Conservation (phyloP, 2,888 invertebrate genomes). For the Pycnomerus fuliginosus region DNA sequence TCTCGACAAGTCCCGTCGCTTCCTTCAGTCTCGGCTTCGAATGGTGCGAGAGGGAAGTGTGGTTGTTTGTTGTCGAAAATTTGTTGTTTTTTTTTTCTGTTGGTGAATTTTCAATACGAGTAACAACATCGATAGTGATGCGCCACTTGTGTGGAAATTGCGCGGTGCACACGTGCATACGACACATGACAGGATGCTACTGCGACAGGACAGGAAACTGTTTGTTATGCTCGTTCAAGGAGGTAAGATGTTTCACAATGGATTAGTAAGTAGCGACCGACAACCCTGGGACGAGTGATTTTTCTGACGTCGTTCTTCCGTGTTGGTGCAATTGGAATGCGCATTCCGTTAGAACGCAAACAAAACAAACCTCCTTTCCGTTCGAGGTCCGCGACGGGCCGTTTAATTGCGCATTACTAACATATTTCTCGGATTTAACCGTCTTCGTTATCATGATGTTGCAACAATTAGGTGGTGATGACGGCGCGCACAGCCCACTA, state of each 20-base stretch:
- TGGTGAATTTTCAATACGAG: not conserved
- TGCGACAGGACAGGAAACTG: conserved; percentile 39
- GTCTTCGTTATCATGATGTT: conserved; percentile 16
- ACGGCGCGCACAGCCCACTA: conserved; percentile 30
- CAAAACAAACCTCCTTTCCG: conserved; percentile 36
- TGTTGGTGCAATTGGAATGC: conserved; percentile 39
- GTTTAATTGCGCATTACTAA: conserved; percentile 42
- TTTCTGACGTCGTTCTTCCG: conserved; percentile 25
- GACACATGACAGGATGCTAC: conserved; percentile 44
- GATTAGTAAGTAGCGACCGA: not conserved
- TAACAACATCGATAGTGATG: not conserved
- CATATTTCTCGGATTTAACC: conserved; percentile 28
- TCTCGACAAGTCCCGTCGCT: conserved; percentile 35
- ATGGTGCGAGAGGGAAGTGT: conserved; percentile 15
- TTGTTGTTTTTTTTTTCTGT: conserved; percentile 2
- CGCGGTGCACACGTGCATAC: conserved; percentile 41
- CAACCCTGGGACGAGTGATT: not conserved
- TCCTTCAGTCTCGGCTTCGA: conserved; percentile 39
- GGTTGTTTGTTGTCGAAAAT: conserved; percentile 1
- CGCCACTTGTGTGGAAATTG: conserved; percentile 4
- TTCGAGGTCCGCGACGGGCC: conserved; percentile 13
- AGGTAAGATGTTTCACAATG: conserved; percentile 28
- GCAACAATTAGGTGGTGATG: conserved; percentile 26
- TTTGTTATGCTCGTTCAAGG: conserved; percentile 40
- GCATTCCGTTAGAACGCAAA: conserved; percentile 45